These are phyloP conservation scores for Gobio gobio DNA, from an alignment of 2,113 vertebrate genomes.

Conservation along the genomic window DNA sequence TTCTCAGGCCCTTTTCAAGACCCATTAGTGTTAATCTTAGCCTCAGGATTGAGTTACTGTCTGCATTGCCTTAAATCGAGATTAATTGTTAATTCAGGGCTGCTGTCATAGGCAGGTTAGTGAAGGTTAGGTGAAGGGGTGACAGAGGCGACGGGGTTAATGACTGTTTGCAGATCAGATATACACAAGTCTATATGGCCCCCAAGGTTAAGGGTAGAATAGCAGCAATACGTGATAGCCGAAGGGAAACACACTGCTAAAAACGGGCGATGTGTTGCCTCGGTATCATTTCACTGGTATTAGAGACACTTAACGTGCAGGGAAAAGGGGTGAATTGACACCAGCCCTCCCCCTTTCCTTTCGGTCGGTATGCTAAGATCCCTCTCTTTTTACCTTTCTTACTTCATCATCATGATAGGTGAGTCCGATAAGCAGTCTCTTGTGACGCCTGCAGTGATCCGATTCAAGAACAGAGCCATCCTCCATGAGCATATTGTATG, in stretches of 20 bases:
- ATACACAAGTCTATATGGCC: conserved; percentile 6
- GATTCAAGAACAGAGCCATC: conserved; percentile 21
- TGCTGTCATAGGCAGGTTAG: conserved; percentile 49
- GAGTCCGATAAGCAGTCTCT: conserved; percentile 43
- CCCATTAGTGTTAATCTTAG: conserved; percentile 41
- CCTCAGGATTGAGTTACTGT: conserved; percentile 21
- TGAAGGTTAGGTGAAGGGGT: conserved; percentile 48
- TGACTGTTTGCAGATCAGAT: conserved; percentile 53
- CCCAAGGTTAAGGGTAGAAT: conserved; percentile 39
- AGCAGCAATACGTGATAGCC: conserved; percentile 33
- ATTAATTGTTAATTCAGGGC: conserved; percentile 50
- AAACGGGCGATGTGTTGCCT: conserved; percentile 62
- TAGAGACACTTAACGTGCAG: conserved; percentile 65
- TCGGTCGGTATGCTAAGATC: conserved; percentile 35
- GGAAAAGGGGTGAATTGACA: conserved; percentile 66
- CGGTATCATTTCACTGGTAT: conserved; percentile 65
- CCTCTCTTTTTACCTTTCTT: conserved; percentile 68
- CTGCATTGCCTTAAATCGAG: conserved; percentile 39
- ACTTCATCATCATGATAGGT: conserved; percentile 49
- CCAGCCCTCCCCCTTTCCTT: conserved; percentile 64
- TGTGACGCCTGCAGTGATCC: conserved; percentile 38
- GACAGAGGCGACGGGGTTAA: conserved; percentile 42
- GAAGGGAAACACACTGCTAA: conserved; percentile 61
- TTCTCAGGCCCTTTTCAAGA: conserved; percentile 34
- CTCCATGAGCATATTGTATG: conserved; percentile 16